Percentiles rank a stretch among this genome's conserved stretches.
Conservation (phyloP, 2,888 invertebrate species). For the Leucophenga montana region DNA sequence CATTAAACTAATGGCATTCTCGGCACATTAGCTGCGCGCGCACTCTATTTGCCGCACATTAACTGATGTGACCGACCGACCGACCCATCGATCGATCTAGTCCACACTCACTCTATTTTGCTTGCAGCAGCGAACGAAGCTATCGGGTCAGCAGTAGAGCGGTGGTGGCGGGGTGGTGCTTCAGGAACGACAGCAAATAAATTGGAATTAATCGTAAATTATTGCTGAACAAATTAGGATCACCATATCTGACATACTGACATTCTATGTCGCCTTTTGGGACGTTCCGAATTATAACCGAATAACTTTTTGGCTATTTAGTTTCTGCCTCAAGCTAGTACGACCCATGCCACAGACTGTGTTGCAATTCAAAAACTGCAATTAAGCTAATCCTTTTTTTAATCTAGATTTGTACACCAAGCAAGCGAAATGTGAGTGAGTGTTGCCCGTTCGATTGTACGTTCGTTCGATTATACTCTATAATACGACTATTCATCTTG, state of each 20-base stretch:
- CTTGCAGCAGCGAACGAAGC: constrained; percentile 31
- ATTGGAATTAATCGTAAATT: too few species aligned
- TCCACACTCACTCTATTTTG: constrained; percentile 31
- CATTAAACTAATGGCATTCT: background rate
- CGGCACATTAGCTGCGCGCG: constrained; percentile 5
- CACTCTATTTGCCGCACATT: constrained; percentile 17
- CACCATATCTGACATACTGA: background rate
- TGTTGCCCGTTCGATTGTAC: background rate
- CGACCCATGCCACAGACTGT: background rate
- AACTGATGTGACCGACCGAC: constrained; percentile 18
- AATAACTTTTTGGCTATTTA: background rate
- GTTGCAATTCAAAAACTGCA: too few species aligned
- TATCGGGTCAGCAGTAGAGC: constrained; percentile 24
- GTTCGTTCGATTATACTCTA: too few species aligned
- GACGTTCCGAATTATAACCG: too few species aligned
- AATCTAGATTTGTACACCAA: background rate
- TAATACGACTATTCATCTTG: background rate
- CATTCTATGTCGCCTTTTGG: background rate
- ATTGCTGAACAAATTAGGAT: too few species aligned
- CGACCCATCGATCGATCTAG: too few species aligned
- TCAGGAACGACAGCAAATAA: constrained; percentile 6
- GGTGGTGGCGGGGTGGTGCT: constrained; percentile 1
- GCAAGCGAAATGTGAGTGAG: constrained; percentile 24
- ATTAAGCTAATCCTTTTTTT: constrained; percentile 1
- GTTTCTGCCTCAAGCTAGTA: background rate